A percentile compares a stretch with the other conserved stretches of the same genome.
These are phyloP conservation scores for Arctocebus calabarensis DNA, from an alignment of 2,797 vertebrate genomes.

Conservation along the genomic window DNA sequence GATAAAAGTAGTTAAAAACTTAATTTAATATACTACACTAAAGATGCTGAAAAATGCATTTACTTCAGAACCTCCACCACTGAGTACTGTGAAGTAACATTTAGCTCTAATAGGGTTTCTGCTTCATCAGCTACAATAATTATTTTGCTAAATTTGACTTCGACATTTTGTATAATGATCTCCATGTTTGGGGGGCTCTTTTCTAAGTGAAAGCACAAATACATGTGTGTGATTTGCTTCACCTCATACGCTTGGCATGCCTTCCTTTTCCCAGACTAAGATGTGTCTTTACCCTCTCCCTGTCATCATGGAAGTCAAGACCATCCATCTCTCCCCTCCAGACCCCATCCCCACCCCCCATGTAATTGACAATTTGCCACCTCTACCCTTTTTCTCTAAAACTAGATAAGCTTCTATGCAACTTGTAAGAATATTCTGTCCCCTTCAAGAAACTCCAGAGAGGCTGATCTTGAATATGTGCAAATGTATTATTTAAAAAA, in stretches of 20 bases:
- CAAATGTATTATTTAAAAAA: conserved; percentile 20
- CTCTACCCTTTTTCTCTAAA: conserved; percentile 68
- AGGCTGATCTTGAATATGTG: conserved; percentile 63
- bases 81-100: conserved; percentile 83
- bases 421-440: conserved; percentile 67
- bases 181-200: conserved; percentile 59
- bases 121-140: conserved; percentile 88
- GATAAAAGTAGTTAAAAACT: conserved; percentile 86
- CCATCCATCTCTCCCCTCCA: background rate
- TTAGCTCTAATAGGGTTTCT: conserved; percentile 88
- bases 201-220: conserved; percentile 33
- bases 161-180: conserved; percentile 85
- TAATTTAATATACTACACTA: conserved; percentile 88
- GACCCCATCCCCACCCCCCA: background rate
- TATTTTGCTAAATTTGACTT: conserved; percentile 88
- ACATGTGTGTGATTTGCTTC: background rate
- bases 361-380: conserved; percentile 73
- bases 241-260: background rate
- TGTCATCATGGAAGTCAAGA: conserved; percentile 46
- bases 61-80: conserved; percentile 81
- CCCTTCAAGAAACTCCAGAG: background rate
- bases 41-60: conserved; percentile 87
- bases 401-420: conserved; percentile 52
- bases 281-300: background rate
- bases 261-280: background rate